Evolutionary conservation across 2,888 invertebrate genomes (phyloP).

Genomic region (Drosophila nr. medialis): DNA sequence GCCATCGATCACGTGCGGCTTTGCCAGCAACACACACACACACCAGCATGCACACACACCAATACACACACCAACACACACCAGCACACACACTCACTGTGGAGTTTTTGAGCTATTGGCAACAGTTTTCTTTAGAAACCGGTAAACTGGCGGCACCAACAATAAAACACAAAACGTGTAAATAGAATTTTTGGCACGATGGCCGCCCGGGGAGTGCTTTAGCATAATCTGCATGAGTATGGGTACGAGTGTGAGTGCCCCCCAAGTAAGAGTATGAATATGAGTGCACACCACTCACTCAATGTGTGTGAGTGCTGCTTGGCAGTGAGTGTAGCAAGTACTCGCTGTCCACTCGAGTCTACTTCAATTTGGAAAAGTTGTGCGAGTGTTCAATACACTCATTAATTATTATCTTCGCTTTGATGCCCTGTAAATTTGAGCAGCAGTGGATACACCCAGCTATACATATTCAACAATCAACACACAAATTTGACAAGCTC

Average conservation of each 20-base stretch:
- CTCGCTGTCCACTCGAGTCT: constrained; percentile 7
- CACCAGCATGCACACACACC: constrained; percentile 24
- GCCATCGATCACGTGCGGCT: constrained; percentile 79
- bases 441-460: background rate
- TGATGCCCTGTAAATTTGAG: background rate
- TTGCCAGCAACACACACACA: constrained; percentile 57
- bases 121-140: constrained; percentile 56
- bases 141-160: constrained; percentile 56
- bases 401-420: background rate
- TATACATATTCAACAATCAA: background rate
- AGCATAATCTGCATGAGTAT: constrained; percentile 82
- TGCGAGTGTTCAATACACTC: constrained; percentile 28
- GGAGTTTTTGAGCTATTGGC: constrained; percentile 77
- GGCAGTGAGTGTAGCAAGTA: constrained; percentile 16
- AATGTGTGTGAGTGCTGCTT: constrained; percentile 7
- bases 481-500: background rate
- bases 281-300: background rate
- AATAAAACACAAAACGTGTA: constrained; percentile 83
- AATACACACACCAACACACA: constrained; percentile 2
- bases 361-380: constrained; percentile 38
- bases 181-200: constrained; percentile 84
- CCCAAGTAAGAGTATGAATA: constrained; percentile 6
- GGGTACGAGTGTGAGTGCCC: constrained; percentile 4
- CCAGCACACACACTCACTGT: background rate
- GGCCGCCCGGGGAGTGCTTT: constrained; percentile 83